Evolutionary conservation across 2,113 vertebrate genomes (phyloP), one percentile per base, ranked within the genome.

Genomic region (Suncus etruscus): DNA sequence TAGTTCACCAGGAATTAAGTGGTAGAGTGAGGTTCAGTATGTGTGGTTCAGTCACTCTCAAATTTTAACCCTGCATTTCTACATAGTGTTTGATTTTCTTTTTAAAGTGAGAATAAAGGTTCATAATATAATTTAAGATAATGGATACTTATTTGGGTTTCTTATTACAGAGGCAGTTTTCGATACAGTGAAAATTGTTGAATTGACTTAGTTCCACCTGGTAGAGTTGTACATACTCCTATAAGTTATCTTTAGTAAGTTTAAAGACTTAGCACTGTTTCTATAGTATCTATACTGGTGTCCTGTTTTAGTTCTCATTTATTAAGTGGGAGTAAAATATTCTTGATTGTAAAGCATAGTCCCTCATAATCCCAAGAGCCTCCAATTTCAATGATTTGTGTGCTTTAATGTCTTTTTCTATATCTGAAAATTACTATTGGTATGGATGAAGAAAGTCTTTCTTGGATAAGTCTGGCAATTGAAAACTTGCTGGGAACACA

Each of bases 401-500:
- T 88, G 47, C 78, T 80, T 70, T 78, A 87, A 68, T 8, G 18
- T 61, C 90, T 9, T 92, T 85, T 65, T 69, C 90, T 86, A 10
- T 82, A 29, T 47, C 47, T 90, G 58, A 45, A 93, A 90, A 85
- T 90, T 16, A 68, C 29, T 73, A 11, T 90, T 86, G 32, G 20
- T 89, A 73, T 83, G 73, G 22, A 76, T 91, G 29, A 86, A 51
- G 73, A 51, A 54, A 90, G 75, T 2, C 24, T 29, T 69, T 91
- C 18, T 51, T 61, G 1, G 90, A 47, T 90, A 76, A 91, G 69
- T 89, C 9, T 63, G 20, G 69, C 80, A 54, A 89, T 63, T 63
- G n/a, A 88, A 95, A 82, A 90, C 22, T 32, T 94, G 54, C 32
- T 83, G 3, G 86, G n/a, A n/a, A n/a, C n/a, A n/a, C n/a, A n/a